Evolutionary conservation across 2,113 vertebrate genomes (phyloP), one percentile per base, ranked within the genome.

Genomic region (Rutilus rutilus): DNA sequence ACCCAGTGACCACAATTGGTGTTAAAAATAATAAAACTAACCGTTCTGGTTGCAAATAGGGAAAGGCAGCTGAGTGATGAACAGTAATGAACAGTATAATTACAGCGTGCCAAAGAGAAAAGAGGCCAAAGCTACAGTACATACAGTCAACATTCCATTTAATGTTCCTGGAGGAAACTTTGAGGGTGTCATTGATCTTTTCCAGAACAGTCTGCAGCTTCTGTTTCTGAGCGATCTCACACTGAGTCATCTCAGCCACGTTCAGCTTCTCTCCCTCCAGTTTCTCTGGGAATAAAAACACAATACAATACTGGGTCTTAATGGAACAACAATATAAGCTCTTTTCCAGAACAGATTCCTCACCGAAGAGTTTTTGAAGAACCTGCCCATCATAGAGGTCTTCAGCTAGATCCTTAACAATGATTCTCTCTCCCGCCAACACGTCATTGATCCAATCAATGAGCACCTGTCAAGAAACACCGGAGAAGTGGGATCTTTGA

Each of bases 401-500:
- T 90, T 97, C 97, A 80, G 96, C 95, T 86, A 97, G 93, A 90
- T 97, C 96, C 92, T 97, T 97, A 85, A 97, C 97, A 86, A 97
- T 97, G 90, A 97, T 97, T 88, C 97, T 94, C 88, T 97, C 97
- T 88, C 96, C 96, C 15, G 97, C 97, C 90, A 97, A 91, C 84
- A 97, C 96, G 57, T 97, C 97, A 83, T 97, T 97, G 92, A 97
- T 97, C 97, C 97, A 97, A 92, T 97, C 97, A 89, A 97, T 97
- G 89, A 97, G 93, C 76, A 97, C 97, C 97, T 97, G 90, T 17
- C 73, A 50, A 17, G 14, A 75, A 75, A 75, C 6, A 6, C 17
- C 39, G 21, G 65, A 45, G 39, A 25, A 69, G 33, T 10, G 19
- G 19, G 67, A 42, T 5, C 1, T 39, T 39, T 21, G 19, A 39